phyloP scores from a whole-genome alignment of 2,888 invertebrate genomes.

The Hypsopygia costalis region DNA sequence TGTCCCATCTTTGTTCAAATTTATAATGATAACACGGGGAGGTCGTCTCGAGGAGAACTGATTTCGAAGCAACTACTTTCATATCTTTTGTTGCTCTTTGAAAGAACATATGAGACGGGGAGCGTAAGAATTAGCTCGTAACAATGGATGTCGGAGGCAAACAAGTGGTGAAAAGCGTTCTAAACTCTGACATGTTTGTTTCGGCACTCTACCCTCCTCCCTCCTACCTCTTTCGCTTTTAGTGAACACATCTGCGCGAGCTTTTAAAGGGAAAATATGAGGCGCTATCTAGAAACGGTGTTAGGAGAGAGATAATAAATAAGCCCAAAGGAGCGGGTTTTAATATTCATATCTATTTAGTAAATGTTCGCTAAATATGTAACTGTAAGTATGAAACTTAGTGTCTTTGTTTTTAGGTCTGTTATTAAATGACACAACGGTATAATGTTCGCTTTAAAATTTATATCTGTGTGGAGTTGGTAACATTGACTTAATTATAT shows the following conservation, averaged over 20 bases:
- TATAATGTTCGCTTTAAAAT: no score
- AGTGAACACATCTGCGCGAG: slow-evolving; percentile 40
- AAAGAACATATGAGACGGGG: neutral
- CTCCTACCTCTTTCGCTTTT: slow-evolving; percentile 34
- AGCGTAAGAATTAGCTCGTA: slow-evolving; percentile 27
- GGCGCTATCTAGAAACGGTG: slow-evolving; percentile 25
- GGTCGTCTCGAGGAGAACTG: slow-evolving; percentile 42
- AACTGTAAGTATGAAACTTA: slow-evolving; percentile 1
- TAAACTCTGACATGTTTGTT: slow-evolving; percentile 49
- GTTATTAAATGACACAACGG: no score
- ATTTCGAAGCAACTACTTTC: slow-evolving; percentile 1
- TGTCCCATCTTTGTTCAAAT: slow-evolving; percentile 58
- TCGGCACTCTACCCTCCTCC: slow-evolving; percentile 32
- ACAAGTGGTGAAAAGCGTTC: slow-evolving; percentile 28
- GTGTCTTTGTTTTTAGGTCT: neutral
- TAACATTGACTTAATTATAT: no score
- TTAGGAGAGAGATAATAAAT: slow-evolving; percentile 30
- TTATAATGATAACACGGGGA: slow-evolving; percentile 55
- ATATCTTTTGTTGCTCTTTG: slow-evolving; percentile 1
- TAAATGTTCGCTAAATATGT: slow-evolving; percentile 1
- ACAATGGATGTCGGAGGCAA: slow-evolving; percentile 36
- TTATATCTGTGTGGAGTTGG: no score
- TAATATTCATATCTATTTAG: slow-evolving; percentile 14
- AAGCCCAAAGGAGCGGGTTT: slow-evolving; percentile 16
- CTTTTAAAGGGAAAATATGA: slow-evolving; percentile 43